Evolutionary conservation across 2,888 invertebrate genomes (phyloP).

Genomic region (Melangyna quadrimaculata): DNA sequence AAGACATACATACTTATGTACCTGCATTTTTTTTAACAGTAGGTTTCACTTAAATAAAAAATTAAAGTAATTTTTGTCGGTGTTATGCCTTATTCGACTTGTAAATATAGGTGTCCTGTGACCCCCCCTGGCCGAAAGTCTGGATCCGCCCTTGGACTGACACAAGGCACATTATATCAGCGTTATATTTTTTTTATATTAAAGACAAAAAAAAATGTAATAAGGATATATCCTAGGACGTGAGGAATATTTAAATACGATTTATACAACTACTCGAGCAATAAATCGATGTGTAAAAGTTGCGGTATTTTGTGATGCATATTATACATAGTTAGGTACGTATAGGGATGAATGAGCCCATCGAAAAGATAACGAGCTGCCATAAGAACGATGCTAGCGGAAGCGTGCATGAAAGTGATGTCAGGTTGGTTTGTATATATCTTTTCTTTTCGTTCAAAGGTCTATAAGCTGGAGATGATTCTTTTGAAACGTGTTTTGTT

Average conservation of each 20-base stretch:
- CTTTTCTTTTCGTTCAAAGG: background rate
- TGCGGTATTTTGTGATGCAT: background rate
- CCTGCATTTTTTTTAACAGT: too few species aligned
- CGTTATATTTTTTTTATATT: background rate
- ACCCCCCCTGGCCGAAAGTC: too few species aligned
- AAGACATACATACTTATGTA: too few species aligned
- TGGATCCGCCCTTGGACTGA: too few species aligned
- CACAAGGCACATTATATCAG: too few species aligned
- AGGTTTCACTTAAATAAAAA: too few species aligned
- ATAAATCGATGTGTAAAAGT: background rate
- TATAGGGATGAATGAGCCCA: background rate
- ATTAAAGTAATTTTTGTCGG: too few species aligned
- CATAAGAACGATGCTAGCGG: constrained; percentile 12
- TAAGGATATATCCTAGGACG: constrained; percentile 14
- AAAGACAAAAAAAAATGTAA: background rate
- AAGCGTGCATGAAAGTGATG: constrained; percentile 9
- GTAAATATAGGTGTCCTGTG: too few species aligned
- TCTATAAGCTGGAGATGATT: background rate
- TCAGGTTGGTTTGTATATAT: constrained; percentile 9
- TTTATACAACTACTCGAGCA: background rate
- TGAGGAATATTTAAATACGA: background rate
- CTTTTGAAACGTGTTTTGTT: background rate
- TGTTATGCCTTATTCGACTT: too few species aligned
- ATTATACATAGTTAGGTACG: too few species aligned
- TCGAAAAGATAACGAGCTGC: constrained; percentile 21